These are phyloP conservation scores for Sprattus sprattus DNA, from an alignment of 2,113 vertebrate species.

Conservation along the genomic window DNA sequence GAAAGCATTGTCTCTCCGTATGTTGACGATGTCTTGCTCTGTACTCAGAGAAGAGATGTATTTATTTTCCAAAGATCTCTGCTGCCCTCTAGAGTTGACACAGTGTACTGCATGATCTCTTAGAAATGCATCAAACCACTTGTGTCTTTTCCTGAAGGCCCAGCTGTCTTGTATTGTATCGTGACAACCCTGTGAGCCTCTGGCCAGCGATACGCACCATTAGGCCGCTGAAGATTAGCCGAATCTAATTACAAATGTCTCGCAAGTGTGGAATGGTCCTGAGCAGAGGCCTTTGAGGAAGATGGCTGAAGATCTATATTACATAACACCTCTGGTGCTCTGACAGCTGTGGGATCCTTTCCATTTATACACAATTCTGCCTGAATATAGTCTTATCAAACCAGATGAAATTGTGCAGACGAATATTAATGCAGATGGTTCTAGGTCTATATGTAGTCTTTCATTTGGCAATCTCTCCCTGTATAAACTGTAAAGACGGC, in stretches of 20 bases:
- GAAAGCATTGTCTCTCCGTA: neutral
- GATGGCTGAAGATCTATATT: neutral
- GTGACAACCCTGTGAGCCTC: neutral
- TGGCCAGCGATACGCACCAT: neutral
- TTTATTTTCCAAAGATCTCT: neutral
- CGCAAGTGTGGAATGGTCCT: neutral
- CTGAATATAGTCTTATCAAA: neutral
- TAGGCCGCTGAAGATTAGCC: neutral
- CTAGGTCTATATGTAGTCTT: too few species aligned
- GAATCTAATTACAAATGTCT: neutral
- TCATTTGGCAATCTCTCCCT: too few species aligned
- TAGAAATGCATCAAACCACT: neutral
- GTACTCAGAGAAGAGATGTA: neutral
- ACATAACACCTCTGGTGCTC: neutral
- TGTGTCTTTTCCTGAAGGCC: neutral
- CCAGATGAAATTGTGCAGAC: neutral
- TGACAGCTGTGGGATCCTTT: neutral
- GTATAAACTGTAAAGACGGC: too few species aligned
- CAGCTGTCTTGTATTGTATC: neutral
- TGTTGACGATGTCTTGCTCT: neutral
- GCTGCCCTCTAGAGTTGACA: neutral
- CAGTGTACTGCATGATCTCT: neutral
- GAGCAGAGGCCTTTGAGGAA: neutral
- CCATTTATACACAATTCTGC: neutral
- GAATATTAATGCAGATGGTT: neutral